Base-by-base conservation (phyloP, 2,113 vertebrate genomes). In the Pitta sordida region DNA sequence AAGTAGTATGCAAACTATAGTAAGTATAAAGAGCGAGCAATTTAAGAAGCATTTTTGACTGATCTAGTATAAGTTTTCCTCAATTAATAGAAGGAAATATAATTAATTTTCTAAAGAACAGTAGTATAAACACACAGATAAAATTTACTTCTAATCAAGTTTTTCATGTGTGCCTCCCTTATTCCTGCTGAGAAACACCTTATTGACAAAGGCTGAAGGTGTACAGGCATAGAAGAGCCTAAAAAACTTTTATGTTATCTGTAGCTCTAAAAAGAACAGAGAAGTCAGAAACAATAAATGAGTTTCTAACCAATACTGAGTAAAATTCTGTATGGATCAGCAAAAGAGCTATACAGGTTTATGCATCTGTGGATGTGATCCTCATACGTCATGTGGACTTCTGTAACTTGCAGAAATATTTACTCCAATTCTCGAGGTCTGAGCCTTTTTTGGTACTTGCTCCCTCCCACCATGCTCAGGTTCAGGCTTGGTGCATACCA, bases 401-500 rank as follows among this genome's bases (percentile, higher is more conserved):
- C 5, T 55, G 15, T 75, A 70, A 62, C 30, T 49, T 75, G 32
- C 8, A 86, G 21, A 39, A 81, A 79, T 62, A 85, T 56, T 82
- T 62, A 85, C 27, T 65, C 18, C 5, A 43, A 26, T 60, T 77
- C 24, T 68, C 48, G 3, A 20, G 0, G 5, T 23, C 8, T 24
- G 15, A 0, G 24, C 51, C 32, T 10, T 55, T 44, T 23, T 13
- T 18, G 48, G 55, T 21, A 29, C 16, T 29, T 18, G 27, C 15
- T 17, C 5, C 18, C 3, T 7, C n/a, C 5, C 2, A 7, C 2
- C 10, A 26, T 30, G n/a, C 9, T 85, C 26, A 56, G 0, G 1
- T 19, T 59, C 49, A 64, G 15, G 16, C 41, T 22, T 77, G 10
- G 23, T 65, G 86, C 49, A 85, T 70, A 62, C 0, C 46, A 65